Base-by-base conservation (phyloP, 2,888 invertebrate genomes). In the Cryptocephalus moraei region DNA sequence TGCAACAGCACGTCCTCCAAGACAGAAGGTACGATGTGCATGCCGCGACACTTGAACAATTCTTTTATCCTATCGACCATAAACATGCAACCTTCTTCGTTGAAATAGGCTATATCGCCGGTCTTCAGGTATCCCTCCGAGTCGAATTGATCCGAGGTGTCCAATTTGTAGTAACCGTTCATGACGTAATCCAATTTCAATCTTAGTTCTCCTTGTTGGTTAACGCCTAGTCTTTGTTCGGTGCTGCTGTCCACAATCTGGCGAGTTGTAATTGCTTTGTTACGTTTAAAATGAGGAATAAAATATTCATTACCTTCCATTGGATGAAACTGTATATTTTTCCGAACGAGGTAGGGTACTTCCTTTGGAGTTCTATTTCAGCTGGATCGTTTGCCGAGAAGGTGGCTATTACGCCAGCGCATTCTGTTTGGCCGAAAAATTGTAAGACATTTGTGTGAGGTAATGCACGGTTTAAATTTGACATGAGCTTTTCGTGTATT, bases 11-110 rank as follows among this genome's bases (percentile, higher is more conserved):
- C 59, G 39, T 74, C 77, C 66, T 91, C 91, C 14, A 92, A 65
- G 63, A 90, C 87, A 0, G 90, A 86, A 12, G 91, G 91, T 8
- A 89, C 78, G 3, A 77, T 75, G 56, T 75, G 73, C 62, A 71
- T 62, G 41, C 62, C 67, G 50, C 60, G 70, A 49, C 71, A 76
- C 60, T 74, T 75, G n/a, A 75, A 61, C 22, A 75, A 55, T 51
- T 72, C 62, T 50, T 75, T 75, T 2, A 71, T 62, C 22, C 75
- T 63, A 13, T 74, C 75, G 1, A 72, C 63, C 36, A 71, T 69
- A 56, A 60, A 75, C 45, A 68, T 70, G 54, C 72, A 68, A 54
- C 66, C 65, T 8, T 71, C 62, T 22, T 71, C 68, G 48, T 77
- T 75, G 49, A 73, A 70, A 50, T 70, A 72, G 33, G 70, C 66